Evolutionary conservation across 2,797 vertebrate species (phyloP).

Genomic region (Notolepis coatsorum): DNA sequence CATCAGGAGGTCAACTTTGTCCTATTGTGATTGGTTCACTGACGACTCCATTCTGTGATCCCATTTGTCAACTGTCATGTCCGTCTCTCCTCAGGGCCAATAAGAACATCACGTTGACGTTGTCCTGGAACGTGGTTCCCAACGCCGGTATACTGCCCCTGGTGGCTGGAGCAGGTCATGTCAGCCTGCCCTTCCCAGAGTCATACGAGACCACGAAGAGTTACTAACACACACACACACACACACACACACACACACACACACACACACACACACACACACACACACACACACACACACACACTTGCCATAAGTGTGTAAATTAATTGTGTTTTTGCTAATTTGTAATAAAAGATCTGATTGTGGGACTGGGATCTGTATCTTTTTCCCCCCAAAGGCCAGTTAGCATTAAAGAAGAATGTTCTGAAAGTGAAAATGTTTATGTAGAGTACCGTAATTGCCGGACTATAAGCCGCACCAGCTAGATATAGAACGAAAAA

Average conservation of each 20-base stretch:
- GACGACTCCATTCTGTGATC: no score
- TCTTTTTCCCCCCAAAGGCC: no score
- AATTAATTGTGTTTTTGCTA: constrained; percentile 20
- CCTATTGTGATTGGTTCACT: neutral
- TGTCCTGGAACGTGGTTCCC: constrained; percentile 98
- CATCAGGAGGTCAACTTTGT: no score
- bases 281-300: constrained; percentile 9
- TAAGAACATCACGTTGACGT: constrained; percentile 94
- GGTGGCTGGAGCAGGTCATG: constrained; percentile 91
- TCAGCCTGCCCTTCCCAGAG: constrained; percentile 94
- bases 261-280: neutral
- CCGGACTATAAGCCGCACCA: no score
- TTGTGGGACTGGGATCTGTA: neutral
- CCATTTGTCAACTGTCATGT: neutral
- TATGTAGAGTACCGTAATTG: no score
- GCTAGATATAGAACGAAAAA: no score
- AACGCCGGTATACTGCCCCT: constrained; percentile 97
- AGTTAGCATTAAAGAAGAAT: no score
- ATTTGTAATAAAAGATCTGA: constrained; percentile 58
- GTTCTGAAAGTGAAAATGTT: no score
- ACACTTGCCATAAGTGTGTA: constrained; percentile 14
- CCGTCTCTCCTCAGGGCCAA: constrained; percentile 86
- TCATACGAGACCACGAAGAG: constrained; percentile 92
- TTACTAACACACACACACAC: constrained; percentile 80
- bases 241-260: neutral